Percentiles rank a stretch among this genome's conserved stretches.
phyloP scores from a whole-genome alignment of 2,113 vertebrate genomes.

The Parus major region DNA sequence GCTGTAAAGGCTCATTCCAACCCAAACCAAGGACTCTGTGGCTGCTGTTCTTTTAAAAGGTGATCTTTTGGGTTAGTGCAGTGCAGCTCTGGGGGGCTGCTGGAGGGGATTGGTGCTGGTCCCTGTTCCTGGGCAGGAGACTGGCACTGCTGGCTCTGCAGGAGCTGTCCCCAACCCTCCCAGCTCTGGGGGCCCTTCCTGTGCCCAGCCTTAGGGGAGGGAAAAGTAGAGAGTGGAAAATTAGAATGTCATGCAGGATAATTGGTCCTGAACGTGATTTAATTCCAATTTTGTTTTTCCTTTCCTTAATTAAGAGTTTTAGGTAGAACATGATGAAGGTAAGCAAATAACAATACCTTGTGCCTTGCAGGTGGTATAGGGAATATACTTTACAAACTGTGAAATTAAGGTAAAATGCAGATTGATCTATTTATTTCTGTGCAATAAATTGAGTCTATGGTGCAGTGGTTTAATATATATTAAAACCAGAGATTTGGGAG shows the following conservation, averaged over 20 bases:
- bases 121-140: not conserved
- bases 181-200: not conserved
- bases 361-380: not conserved
- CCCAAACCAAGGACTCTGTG: not conserved
- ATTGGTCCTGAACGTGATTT: not conserved
- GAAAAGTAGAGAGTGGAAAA: conserved; percentile 7
- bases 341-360: not conserved
- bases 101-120: not conserved
- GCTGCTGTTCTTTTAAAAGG: not conserved
- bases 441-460: not conserved
- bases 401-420: not conserved
- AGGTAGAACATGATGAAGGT: not conserved
- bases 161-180: not conserved
- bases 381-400: not conserved
- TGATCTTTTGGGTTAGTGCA: not conserved
- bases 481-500: not conserved
- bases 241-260: not conserved
- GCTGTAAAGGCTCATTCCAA: not conserved
- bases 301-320: not conserved
- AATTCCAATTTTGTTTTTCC: not conserved
- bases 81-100: not conserved
- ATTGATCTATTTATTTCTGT: not conserved
- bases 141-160: not conserved
- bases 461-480: not conserved
- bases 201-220: not conserved